Percentiles rank a stretch among this genome's conserved stretches.
Conservation (phyloP, 2,113 vertebrate species). For the Calypte anna region DNA sequence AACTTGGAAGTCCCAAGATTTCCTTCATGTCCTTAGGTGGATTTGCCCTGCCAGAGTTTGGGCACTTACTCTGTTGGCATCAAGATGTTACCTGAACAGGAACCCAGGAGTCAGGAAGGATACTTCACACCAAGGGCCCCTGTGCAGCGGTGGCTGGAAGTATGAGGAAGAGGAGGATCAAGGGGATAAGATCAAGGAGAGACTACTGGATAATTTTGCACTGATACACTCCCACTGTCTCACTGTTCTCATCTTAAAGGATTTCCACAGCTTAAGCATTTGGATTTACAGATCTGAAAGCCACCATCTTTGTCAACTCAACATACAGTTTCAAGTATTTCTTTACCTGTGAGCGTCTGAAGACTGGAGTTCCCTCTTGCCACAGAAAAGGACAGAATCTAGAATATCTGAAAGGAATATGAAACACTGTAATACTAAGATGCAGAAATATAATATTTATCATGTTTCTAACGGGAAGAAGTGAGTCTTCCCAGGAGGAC, state of each 20-base stretch:
- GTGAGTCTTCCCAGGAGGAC: neutral
- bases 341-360: neutral
- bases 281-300: neutral
- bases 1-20: rapidly evolving
- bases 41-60: neutral
- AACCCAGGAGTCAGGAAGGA: neutral
- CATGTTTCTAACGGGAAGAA: neutral
- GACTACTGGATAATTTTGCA: neutral
- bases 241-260: neutral
- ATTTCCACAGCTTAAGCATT: neutral
- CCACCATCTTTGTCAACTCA: neutral
- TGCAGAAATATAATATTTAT: neutral
- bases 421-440: neutral
- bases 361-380: neutral
- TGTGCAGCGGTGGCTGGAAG: neutral
- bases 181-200: neutral
- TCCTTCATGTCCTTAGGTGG: neutral
- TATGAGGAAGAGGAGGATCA: neutral
- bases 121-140: neutral
- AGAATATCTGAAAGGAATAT: neutral
- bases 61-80: neutral
- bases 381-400: neutral
- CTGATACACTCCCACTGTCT: neutral
- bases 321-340: neutral
- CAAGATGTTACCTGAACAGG: neutral